phyloP scores from a whole-genome alignment of 2,888 invertebrate species.

The Sinohyriopsis cumingii region DNA sequence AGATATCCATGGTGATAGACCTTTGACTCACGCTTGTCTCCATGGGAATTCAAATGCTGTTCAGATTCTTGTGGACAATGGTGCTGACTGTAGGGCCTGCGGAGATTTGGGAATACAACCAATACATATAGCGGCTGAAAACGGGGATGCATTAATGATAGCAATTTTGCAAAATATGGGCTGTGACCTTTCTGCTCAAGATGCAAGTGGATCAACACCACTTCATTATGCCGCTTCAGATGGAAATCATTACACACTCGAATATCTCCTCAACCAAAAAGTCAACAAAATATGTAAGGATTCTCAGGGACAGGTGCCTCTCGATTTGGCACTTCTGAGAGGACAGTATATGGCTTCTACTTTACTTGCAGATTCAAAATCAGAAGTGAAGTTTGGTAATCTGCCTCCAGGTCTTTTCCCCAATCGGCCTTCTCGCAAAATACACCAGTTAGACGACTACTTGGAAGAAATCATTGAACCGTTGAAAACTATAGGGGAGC shows the following conservation, averaged over 20 bases:
- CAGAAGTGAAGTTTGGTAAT: conserved; percentile 11
- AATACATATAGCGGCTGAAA: conserved; percentile 19
- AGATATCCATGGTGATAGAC: conserved; percentile 11
- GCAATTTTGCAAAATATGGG: background rate
- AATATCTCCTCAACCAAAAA: background rate
- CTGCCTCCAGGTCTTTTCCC: conserved; percentile 16
- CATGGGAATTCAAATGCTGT: conserved; percentile 8
- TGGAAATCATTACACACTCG: conserved; percentile 3
- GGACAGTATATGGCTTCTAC: conserved; percentile 8
- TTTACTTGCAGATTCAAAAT: conserved; percentile 1
- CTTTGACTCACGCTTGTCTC: conserved; percentile 17
- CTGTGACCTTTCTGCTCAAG: background rate
- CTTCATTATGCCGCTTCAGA: conserved; percentile 8
- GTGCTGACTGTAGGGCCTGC: conserved; percentile 4
- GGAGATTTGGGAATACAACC: conserved; percentile 18
- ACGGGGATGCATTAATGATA: conserved; percentile 10
- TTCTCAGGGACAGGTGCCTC: background rate
- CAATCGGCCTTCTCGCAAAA: conserved; percentile 11
- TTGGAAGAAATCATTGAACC: conserved; percentile 3
- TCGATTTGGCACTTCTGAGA: conserved; percentile 1
- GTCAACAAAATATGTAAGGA: background rate
- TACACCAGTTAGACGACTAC: conserved; percentile 14
- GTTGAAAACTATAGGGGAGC: conserved; percentile 1
- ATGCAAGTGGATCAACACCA: conserved; percentile 1
- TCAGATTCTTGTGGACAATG: conserved; percentile 5